Evolutionary conservation across 2,113 vertebrate species (phyloP).

Genomic region (Gadus chalcogrammus): DNA sequence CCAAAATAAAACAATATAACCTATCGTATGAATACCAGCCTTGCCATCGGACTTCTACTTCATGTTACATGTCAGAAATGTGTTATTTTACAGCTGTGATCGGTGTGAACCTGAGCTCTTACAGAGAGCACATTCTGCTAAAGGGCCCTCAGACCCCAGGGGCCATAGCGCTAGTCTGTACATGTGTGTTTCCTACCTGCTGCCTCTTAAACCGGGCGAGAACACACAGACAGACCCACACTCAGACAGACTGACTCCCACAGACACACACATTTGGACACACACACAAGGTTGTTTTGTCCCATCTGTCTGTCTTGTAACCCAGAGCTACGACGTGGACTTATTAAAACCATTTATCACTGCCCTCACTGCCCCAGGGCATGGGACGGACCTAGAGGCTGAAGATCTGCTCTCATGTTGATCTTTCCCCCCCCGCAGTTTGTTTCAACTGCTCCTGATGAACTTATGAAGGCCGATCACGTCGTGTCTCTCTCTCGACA

Average conservation of each 20-base stretch:
- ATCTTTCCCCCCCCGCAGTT: slow-evolving; percentile 18
- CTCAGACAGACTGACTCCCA: slow-evolving; percentile 15
- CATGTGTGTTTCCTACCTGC: slow-evolving; percentile 54
- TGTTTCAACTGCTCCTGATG: slow-evolving; percentile 22
- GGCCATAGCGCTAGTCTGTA: slow-evolving; percentile 47
- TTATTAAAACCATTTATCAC: slow-evolving; percentile 67
- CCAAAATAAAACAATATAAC: too few species aligned
- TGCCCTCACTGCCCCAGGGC: slow-evolving; percentile 13
- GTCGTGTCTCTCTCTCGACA: background rate
- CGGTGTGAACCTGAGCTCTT: too few species aligned
- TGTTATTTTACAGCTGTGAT: too few species aligned
- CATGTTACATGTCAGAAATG: too few species aligned
- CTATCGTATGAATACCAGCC: too few species aligned
- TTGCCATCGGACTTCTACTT: too few species aligned
- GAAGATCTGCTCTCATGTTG: slow-evolving; percentile 20
- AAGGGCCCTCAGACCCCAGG: background rate
- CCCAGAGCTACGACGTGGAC: slow-evolving; percentile 50
- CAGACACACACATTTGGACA: too few species aligned
- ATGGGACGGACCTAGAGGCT: slow-evolving; percentile 18
- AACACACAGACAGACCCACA: slow-evolving; percentile 27
- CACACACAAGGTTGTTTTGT: slow-evolving; percentile 55
- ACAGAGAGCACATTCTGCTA: background rate
- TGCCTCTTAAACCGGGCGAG: slow-evolving; percentile 35
- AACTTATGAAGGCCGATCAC: background rate
- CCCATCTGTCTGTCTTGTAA: slow-evolving; percentile 53